Evolutionary conservation across 2,113 vertebrate genomes (phyloP).

Genomic region (Oenanthe oenanthe): DNA sequence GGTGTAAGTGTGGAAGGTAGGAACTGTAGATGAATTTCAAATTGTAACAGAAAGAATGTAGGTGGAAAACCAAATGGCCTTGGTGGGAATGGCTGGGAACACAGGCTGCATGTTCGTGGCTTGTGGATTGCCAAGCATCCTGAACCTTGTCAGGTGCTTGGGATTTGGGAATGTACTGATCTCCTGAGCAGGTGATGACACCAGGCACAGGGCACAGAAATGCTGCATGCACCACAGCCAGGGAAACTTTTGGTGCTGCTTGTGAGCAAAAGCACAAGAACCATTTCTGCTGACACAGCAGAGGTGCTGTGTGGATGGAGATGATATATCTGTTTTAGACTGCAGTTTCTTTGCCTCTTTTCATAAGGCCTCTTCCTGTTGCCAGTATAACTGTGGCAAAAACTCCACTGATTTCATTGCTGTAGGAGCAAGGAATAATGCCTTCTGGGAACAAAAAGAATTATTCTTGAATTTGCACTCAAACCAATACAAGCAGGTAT

Average conservation of each 20-base stretch:
- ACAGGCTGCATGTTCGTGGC: neutral
- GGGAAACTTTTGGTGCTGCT: neutral
- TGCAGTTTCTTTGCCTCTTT: neutral
- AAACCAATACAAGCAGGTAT: neutral
- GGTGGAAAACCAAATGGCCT: neutral
- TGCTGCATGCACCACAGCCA: rapidly evolving
- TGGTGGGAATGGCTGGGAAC: neutral
- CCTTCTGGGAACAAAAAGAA: neutral
- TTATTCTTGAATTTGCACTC: neutral
- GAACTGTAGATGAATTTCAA: neutral
- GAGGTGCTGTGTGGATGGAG: neutral
- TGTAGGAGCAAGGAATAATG: neutral
- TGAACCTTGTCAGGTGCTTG: neutral
- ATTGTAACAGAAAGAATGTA: neutral
- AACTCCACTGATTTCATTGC: neutral
- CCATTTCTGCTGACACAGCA: neutral
- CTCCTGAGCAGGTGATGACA: neutral
- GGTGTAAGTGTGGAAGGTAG: neutral
- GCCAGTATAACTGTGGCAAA: neutral
- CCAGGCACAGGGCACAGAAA: neutral
- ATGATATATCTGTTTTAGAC: neutral
- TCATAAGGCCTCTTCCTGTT: neutral
- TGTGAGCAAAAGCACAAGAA: neutral
- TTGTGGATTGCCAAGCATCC: neutral
- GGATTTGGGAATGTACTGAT: neutral